Percentiles rank a stretch among this genome's conserved stretches.
These are phyloP conservation scores for Oxycera nigricornis DNA, from an alignment of 2,888 invertebrate species.

Conservation along the genomic window DNA sequence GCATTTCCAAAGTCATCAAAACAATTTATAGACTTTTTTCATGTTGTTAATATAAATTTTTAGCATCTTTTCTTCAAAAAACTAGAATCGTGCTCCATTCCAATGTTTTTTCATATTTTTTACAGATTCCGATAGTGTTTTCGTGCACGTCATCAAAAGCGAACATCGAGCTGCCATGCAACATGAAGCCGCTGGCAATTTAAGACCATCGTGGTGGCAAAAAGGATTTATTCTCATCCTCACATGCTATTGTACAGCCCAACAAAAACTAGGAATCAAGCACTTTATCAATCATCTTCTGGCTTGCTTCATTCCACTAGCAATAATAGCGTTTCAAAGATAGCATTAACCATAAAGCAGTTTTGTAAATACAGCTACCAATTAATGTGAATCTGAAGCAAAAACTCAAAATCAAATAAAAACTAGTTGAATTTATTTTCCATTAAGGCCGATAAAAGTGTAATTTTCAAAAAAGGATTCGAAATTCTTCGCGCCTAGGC, in stretches of 20 bases:
- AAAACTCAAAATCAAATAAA: background rate
- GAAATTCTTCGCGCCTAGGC: no score
- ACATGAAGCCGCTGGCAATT: conserved; percentile 53
- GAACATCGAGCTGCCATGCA: conserved; percentile 73
- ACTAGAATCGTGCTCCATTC: no score
- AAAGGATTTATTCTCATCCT: background rate
- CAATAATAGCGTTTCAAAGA: background rate
- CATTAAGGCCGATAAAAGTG: background rate
- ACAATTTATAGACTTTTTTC: no score
- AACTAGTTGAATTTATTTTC: background rate
- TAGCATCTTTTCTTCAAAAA: no score
- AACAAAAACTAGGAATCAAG: background rate
- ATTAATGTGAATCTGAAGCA: background rate
- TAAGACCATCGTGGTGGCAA: background rate
- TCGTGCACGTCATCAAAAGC: conserved; percentile 84
- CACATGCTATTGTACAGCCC: conserved; percentile 1
- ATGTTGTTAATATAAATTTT: no score
- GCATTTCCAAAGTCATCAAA: no score
- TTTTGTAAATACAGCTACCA: conserved; percentile 22
- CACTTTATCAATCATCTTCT: conserved; percentile 2
- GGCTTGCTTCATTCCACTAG: conserved; percentile 12
- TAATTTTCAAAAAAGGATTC: background rate
- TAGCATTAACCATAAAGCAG: conserved; percentile 12
- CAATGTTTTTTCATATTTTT: no score
- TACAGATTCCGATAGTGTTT: conserved; percentile 80